These are phyloP conservation scores for Epicauta chinensis DNA, from an alignment of 1,140 invertebrate species.

Conservation along the genomic window DNA sequence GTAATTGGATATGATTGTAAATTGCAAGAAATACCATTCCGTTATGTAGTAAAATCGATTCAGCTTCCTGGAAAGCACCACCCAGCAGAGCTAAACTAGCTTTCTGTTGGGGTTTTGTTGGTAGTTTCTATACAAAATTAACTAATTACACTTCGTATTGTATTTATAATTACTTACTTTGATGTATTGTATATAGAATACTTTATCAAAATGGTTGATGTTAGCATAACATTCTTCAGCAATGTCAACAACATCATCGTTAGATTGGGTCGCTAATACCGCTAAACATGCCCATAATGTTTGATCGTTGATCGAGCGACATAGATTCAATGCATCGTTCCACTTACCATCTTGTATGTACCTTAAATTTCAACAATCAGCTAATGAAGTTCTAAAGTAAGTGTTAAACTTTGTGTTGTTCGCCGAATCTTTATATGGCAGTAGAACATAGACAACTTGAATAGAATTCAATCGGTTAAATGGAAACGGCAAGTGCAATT, in stretches of 20 bases:
- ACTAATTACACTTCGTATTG: neutral
- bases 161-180: constrained; percentile 51
- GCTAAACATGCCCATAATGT: constrained; percentile 87
- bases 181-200: constrained; percentile 80
- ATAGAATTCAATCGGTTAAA: no score
- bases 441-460: no score
- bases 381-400: no score
- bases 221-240: constrained; percentile 93
- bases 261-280: constrained; percentile 72
- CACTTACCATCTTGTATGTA: constrained; percentile 58
- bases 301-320: constrained; percentile 73
- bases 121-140: constrained; percentile 42
- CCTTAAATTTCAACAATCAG: constrained; percentile 24
- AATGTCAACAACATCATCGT: constrained; percentile 64
- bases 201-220: constrained; percentile 86
- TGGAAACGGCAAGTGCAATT: no score
- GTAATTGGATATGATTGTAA: constrained; percentile 71
- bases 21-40: constrained; percentile 72
- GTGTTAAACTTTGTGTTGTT: no score
- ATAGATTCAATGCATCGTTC: constrained; percentile 72
- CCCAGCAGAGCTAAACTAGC: constrained; percentile 77
- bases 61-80: constrained; percentile 73
- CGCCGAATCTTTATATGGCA: no score
- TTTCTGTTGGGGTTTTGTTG: constrained; percentile 54
- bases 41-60: constrained; percentile 74